Base-by-base conservation (phyloP, 2,797 vertebrate genomes). In the Erethizon dorsatum region DNA sequence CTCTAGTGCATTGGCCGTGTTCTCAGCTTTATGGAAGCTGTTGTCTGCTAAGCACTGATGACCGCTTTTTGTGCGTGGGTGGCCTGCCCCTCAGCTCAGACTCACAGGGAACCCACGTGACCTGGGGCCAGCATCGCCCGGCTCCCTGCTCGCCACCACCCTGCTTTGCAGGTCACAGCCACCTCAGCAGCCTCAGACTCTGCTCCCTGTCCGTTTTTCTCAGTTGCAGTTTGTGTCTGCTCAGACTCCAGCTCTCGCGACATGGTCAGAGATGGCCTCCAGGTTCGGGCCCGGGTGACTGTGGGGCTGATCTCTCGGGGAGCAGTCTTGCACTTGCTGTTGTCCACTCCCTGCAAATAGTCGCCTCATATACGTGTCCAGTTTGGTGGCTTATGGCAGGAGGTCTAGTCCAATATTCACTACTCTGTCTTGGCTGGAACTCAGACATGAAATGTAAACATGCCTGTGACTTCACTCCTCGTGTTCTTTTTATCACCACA, bases 391-490 rank as follows among this genome's bases (percentile, higher is more conserved):
- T 88, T 52, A 50, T 50, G 61, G 24, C 28, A 90, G n/a, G 31
- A 47, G 22, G 6, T 77, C 41, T 71, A 37, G 15, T 69, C 67
- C 0, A n/a, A 5, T 47, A 33, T 28, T 37, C 22, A 56, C 77
- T 75, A 52, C n/a, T 73, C 47, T 33, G 13, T n/a, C 26, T 18
- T 45, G 57, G 50, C 33, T 67, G 20, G 50, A 88, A 65, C 28
- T 94, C 61, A 94, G 45, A 78, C 45, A 31, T 59, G 56, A 73
- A 83, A 50, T 83, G 54, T 88, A 75, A 82, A 82, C 13, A 28
- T n/a, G 75, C 59, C 90, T 86, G 89, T 75, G 69, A 83, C 45
- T 41, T 80, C 13, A 41, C 3, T 79, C 59, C 82, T 57, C 28
- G 6, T 61, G 10, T 83, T 79, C 83, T 56, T 2, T 75, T 3